These are phyloP conservation scores for Cichladusa arquata DNA, from an alignment of 2,113 vertebrate genomes.

Conservation along the genomic window DNA sequence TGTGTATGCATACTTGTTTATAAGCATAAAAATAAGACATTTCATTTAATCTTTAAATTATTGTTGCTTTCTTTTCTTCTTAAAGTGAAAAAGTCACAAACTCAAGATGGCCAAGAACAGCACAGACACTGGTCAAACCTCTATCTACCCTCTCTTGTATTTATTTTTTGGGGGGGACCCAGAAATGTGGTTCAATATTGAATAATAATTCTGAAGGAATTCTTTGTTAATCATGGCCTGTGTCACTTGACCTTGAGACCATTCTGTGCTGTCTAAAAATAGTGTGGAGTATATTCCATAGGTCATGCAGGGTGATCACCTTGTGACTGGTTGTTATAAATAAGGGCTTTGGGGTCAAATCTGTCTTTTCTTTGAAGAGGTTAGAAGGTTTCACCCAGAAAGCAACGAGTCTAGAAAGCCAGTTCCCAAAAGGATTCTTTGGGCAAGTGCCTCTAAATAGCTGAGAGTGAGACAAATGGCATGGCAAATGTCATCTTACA, in stretches of 20 bases:
- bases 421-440: slow-evolving; percentile 71
- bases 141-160: background rate
- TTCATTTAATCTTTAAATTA: background rate
- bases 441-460: slow-evolving; percentile 72
- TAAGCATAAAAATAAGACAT: background rate
- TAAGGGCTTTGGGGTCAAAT: slow-evolving; percentile 78
- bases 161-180: background rate
- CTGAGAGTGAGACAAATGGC: slow-evolving; percentile 68
- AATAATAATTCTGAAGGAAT: slow-evolving; percentile 53
- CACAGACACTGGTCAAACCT: background rate
- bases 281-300: slow-evolving; percentile 56
- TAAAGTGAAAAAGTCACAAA: background rate
- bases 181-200: slow-evolving; percentile 41
- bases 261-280: slow-evolving; percentile 65
- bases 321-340: slow-evolving; percentile 73
- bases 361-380: slow-evolving; percentile 75
- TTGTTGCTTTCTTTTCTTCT: background rate
- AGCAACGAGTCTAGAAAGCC: slow-evolving; percentile 65
- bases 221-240: slow-evolving; percentile 64
- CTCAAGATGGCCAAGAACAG: background rate
- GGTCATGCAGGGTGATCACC: slow-evolving; percentile 66
- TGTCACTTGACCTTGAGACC: slow-evolving; percentile 71
- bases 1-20: accelerated
- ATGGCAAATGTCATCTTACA: slow-evolving; percentile 75
- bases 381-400: slow-evolving; percentile 76